These are phyloP conservation scores for Menidia menidia DNA, from an alignment of 2,797 vertebrate genomes.

Conservation along the genomic window DNA sequence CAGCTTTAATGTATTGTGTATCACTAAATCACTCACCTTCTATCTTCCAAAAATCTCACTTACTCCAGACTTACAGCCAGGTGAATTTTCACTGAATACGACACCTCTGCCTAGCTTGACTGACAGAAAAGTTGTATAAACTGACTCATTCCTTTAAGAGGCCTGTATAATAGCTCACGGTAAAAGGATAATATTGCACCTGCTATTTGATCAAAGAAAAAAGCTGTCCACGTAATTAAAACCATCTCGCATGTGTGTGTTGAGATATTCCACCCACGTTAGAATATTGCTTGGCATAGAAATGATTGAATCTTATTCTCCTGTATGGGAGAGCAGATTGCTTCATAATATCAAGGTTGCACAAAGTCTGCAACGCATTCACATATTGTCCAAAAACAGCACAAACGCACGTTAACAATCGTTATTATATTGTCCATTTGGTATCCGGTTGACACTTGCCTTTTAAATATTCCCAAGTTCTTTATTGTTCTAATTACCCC, in stretches of 20 bases:
- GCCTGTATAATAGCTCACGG: constrained; percentile 17
- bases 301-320: no score
- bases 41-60: not conserved
- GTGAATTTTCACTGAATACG: not conserved
- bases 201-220: constrained; percentile 51
- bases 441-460: not conserved
- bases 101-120: constrained; percentile 3
- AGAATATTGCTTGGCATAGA: no score
- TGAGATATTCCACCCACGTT: no score
- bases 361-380: no score
- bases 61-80: not conserved
- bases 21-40: no score
- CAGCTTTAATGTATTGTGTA: no score
- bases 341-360: no score
- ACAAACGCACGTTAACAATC: no score
- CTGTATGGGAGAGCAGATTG: no score
- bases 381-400: no score
- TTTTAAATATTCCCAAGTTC: constrained; percentile 21
- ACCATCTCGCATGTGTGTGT: not conserved
- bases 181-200: constrained; percentile 22
- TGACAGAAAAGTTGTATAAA: constrained; percentile 1
- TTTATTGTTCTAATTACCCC: constrained; percentile 21
- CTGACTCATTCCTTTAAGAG: constrained; percentile 8
- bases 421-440: no score
- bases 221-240: constrained; percentile 23